Base-by-base conservation (phyloP, 2,797 vertebrate species). In the Anableps anableps region DNA sequence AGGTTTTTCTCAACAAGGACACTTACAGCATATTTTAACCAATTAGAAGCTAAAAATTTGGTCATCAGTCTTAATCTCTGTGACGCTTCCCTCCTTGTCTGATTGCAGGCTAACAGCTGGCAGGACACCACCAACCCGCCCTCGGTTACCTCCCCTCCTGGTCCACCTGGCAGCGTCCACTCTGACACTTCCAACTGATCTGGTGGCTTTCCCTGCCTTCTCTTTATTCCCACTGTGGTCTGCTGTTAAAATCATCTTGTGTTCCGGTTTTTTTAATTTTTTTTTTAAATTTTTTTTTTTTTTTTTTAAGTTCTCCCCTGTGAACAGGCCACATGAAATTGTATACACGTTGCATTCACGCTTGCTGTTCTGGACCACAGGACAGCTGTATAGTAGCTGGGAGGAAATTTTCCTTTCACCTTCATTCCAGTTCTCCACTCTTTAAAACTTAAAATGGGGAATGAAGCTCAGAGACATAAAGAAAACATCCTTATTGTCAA, bases 101-200 rank as follows among this genome's bases (percentile, higher is more conserved):
- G 66, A 84, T 80, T 84, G 8, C 91, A 98, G 97, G 95, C 96
- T 93, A 97, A 96, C 94, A 95, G 96, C 96, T 97, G 96, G 96
- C 97, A 95, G 95, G 96, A 97, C 87, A 94, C 94, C 90, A 90
- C 94, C 86, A 95, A 96, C 90, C 94, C 95, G 80, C 92, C 94
- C 81, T 95, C 95, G 29, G 92, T 96, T 93, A 93, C 95, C 82
- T 96, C 97, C 86, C 96, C 96, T 76, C 88, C 94, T 13, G 95
- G 94, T 90, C 95, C 96, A 91, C 96, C 96, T 16, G 93, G 96
- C 87, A 97, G 95, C 75, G 93, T 96, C 94, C 96, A 96, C 91
- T 97, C 97, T 0, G 96, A 97, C 84, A 95, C 96, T 55, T 97
- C 96, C 89, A 96, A 96, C 94, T 97, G 93, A 96, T 94, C 85